These are phyloP conservation scores for Hafferia zeledoni DNA, from an alignment of 2,797 vertebrate genomes.

Conservation along the genomic window DNA sequence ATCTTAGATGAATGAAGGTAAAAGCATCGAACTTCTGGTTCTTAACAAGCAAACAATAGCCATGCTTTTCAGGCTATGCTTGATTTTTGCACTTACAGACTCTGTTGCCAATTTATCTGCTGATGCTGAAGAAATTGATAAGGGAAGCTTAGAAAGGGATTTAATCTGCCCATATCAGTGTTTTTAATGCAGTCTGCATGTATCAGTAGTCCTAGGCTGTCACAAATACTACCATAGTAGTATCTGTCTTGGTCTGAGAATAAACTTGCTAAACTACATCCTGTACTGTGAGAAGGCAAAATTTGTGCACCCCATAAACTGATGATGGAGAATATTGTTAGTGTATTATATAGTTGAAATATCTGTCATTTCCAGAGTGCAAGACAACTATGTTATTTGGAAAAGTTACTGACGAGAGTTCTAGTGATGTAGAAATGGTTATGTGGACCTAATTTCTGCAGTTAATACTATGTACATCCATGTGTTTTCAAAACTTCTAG, in stretches of 20 bases:
- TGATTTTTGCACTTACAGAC: background rate
- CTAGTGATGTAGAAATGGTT: background rate
- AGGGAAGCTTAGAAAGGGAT: background rate
- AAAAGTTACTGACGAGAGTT: background rate
- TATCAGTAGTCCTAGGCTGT: background rate
- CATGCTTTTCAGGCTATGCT: background rate
- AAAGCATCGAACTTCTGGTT: background rate
- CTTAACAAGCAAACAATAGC: background rate
- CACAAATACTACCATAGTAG: background rate
- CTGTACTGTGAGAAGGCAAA: background rate
- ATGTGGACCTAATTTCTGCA: background rate
- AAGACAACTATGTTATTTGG: background rate
- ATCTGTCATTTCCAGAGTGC: background rate
- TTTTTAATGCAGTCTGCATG: background rate
- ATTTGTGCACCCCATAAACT: background rate
- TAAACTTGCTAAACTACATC: background rate
- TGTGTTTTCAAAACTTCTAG: slow-evolving; percentile 70
- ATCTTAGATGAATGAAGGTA: background rate
- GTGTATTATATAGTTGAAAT: background rate
- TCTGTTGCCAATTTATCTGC: background rate
- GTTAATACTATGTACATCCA: background rate
- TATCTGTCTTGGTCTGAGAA: background rate
- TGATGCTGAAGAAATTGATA: background rate
- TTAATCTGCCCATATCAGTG: background rate
- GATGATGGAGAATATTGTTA: background rate